Evolutionary conservation across 2,888 invertebrate genomes (phyloP), one percentile per base, ranked within the genome.

Genomic region (Ectropis crepuscularia): DNA sequence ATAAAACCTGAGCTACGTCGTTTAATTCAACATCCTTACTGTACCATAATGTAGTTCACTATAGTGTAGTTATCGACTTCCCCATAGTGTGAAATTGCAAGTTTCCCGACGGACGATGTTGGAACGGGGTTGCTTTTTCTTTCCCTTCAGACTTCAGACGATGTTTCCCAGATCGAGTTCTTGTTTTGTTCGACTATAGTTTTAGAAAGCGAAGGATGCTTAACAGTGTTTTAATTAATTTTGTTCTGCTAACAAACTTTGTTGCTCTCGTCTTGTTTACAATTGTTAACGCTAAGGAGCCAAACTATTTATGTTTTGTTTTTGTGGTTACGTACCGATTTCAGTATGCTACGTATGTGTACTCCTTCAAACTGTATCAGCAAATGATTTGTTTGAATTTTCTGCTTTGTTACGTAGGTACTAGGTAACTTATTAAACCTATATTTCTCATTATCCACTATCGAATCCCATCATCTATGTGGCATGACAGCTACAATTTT

Each of bases 1-100:
- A 39, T 39, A 1, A 39, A 39, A 39, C 6, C 9, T 39, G 0
- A 10, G n/a, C 10, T 43, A 9, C 7, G 42, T 42, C 5, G 42
- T 7, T 9, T n/a, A 2, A 43, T 12, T 38, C 5, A 46, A 9
- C 6, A 7, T 42, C 49, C 57, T 46, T 61, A 53, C 57, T 66
- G 43, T 55, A 53, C 7, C 41, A 43, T 28, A 16, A n/a, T 54
- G 54, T 53, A 51, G 8, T 46, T 43, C 36, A 5, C 9, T 37
- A 37, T 45, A 50, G 37, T 49, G 63, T 46, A 68, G 64, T 68
- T 69, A 68, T 66, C 50, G 47, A 63, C 65, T 65, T 67, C 42
- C 65, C 53, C 48, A 67, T 68, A 69, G 67, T 70, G 68, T 65
- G 65, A 70, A 70, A 70, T 72, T 72, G 67, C 69, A 72, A 68